phyloP scores from a whole-genome alignment of 2,888 invertebrate genomes.

The Heliconius ethilla region DNA sequence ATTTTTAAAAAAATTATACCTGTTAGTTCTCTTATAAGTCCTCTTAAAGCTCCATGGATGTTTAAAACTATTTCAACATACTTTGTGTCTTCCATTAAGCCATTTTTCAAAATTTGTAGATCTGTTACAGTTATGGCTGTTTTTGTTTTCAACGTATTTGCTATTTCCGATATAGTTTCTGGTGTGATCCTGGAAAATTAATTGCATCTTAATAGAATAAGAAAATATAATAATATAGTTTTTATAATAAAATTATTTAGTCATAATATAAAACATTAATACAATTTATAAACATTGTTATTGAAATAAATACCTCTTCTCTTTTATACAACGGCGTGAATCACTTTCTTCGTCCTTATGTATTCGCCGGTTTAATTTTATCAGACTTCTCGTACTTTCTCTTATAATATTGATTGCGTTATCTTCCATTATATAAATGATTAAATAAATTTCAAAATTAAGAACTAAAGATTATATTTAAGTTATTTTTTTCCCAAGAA shows the following conservation, averaged over 20 bases:
- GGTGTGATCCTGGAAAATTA: slow-evolving; percentile 46
- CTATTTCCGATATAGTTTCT: slow-evolving; percentile 55
- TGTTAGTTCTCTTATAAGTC: slow-evolving; percentile 78
- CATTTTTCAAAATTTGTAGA: slow-evolving; percentile 65
- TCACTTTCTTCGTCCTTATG: slow-evolving; percentile 63
- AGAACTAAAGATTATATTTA: background rate
- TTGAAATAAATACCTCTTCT: slow-evolving; percentile 49
- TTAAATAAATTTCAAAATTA: background rate
- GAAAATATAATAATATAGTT: background rate
- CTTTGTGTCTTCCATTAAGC: slow-evolving; percentile 62
- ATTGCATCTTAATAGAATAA: background rate
- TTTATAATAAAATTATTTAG: background rate
- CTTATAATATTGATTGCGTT: slow-evolving; percentile 54
- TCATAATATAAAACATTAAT: background rate
- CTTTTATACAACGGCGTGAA: slow-evolving; percentile 54
- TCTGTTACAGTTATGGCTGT: slow-evolving; percentile 54
- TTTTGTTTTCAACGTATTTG: slow-evolving; percentile 66
- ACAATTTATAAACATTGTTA: background rate
- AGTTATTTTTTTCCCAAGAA: background rate
- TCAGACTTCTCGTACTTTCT: slow-evolving; percentile 56
- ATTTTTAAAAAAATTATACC: slow-evolving; percentile 52
- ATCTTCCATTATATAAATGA: slow-evolving; percentile 51
- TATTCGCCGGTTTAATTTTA: slow-evolving; percentile 58
- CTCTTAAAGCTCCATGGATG: slow-evolving; percentile 69
- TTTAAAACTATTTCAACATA: slow-evolving; percentile 60